A percentile compares a stretch with the other conserved stretches of the same genome.
phyloP scores from a whole-genome alignment of 2,888 invertebrate species.

The Mechanitis mazaeus region DNA sequence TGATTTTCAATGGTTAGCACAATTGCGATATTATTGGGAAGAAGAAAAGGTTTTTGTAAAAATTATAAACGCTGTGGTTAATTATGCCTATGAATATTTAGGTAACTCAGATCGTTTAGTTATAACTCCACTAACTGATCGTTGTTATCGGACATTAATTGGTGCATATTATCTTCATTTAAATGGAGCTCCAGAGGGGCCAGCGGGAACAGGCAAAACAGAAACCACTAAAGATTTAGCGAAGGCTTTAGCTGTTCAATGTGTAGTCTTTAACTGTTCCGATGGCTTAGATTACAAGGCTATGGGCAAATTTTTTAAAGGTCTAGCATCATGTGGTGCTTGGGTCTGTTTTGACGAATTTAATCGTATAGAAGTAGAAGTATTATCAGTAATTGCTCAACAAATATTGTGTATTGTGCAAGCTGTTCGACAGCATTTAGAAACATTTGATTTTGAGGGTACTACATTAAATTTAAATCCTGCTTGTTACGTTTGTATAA shows the following conservation, averaged over 20 bases:
- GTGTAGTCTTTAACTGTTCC: slow-evolving; percentile 92
- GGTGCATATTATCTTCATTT: slow-evolving; percentile 89
- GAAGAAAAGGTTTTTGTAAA: slow-evolving; percentile 81
- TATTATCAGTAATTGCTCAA: slow-evolving; percentile 90
- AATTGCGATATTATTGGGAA: slow-evolving; percentile 88
- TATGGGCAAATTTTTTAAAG: slow-evolving; percentile 91
- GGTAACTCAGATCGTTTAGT: slow-evolving; percentile 87
- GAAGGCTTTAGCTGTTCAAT: slow-evolving; percentile 93
- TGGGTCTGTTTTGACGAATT: slow-evolving; percentile 95
- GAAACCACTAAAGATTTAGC: slow-evolving; percentile 95
- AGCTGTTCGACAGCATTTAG: slow-evolving; percentile 81
- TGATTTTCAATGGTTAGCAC: slow-evolving; percentile 91
- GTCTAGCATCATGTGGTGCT: slow-evolving; percentile 87
- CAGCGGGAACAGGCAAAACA: slow-evolving; percentile 92
- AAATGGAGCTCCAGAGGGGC: slow-evolving; percentile 90
- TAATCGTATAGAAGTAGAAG: slow-evolving; percentile 89
- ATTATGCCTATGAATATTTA: slow-evolving; percentile 90
- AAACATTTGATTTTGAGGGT: slow-evolving; percentile 86
- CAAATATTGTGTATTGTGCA: slow-evolving; percentile 88
- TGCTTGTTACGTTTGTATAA: slow-evolving; percentile 87
- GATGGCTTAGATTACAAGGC: slow-evolving; percentile 90
- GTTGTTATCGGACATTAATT: slow-evolving; percentile 89
- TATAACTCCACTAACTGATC: slow-evolving; percentile 84
- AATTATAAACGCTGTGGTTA: slow-evolving; percentile 87
- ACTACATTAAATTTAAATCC: slow-evolving; percentile 84